Evolutionary conservation across 35 echinoderm and acorn worm species (phyloP).

Genomic region (Apostichopus californicus): DNA sequence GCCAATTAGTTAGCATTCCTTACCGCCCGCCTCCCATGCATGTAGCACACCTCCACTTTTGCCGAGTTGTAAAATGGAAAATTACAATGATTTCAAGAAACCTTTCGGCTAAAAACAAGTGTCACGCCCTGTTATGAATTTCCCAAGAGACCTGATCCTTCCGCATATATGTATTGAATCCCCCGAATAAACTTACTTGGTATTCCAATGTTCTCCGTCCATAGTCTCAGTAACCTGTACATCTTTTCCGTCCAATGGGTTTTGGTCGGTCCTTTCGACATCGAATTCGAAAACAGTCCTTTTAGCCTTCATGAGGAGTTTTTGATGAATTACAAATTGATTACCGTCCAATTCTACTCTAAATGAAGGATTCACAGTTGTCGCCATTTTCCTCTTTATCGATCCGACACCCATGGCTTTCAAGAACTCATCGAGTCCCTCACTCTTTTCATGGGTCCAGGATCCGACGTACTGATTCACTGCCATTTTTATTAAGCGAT

Average conservation of each 20-base stretch:
- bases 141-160: too few species aligned
- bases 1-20: too few species aligned
- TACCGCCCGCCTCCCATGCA: too few species aligned
- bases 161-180: background rate
- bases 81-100: too few species aligned
- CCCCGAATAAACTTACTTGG: background rate
- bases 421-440: conserved; percentile 34
- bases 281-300: background rate
- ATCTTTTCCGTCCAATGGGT: background rate
- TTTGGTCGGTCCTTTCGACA: background rate
- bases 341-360: background rate
- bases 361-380: background rate
- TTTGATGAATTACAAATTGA: background rate
- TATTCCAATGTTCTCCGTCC: conserved; percentile 31
- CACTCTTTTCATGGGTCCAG: conserved; percentile 30
- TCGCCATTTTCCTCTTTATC: conserved; percentile 36
- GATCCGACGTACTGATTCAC: background rate
- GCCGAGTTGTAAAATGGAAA: too few species aligned
- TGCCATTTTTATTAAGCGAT: background rate
- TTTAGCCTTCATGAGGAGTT: background rate
- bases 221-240: background rate
- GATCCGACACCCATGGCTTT: conserved; percentile 27
- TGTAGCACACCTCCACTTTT: too few species aligned
- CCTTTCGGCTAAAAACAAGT: too few species aligned
- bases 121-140: too few species aligned